Evolutionary conservation across 92 coral and sea anemone genomes (phyloP), one percentile per base, ranked within the genome.

Genomic region (Palythoa caribaeorum): DNA sequence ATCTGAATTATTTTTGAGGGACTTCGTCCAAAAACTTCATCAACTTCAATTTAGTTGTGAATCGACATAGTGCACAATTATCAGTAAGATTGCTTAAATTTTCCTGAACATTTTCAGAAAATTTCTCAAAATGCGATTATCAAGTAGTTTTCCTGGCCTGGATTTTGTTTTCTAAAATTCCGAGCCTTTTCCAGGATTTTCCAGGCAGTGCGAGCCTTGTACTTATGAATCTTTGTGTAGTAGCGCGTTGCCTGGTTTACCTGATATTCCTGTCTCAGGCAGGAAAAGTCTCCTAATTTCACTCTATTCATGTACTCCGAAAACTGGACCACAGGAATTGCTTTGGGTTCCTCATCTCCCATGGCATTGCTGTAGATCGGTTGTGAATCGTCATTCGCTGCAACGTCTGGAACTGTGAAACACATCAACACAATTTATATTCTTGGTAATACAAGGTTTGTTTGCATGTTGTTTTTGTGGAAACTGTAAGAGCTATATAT

Each of bases 301-400:
- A 78, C 83, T 13, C 83, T 57, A 52, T 78, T 78, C 51, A 78
- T 17, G 48, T 78, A 78, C 69, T 78, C 83, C 15, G 83, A 78
- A 14, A 78, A 78, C 28, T 78, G 83, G 5, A 38, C 71, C 3
- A 78, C 83, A 54, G 83, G 83, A 1, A 57, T 78, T 5, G 83
- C 66, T 17, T 78, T 78, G 47, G 28, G 44, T 38, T 78, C 69
- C 3, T 78, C 83, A 10, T 54, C 51, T 55, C 68, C 83, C 70
- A 78, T 55, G 2, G 69, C 71, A 38, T 78, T 78, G 36, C 71
- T 57, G 52, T 78, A 78, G 50, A 78, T 78, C 36, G 78, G 54
- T 39, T 73, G 78, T 9, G 78, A 15, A 44, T 73, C 78, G 39
- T 73, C 54, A 40, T 73, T 40, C 15, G 50, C 21, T 0, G 75